These are phyloP conservation scores for Hipposideros larvatus DNA, from an alignment of 2,797 vertebrate species.

Conservation along the genomic window DNA sequence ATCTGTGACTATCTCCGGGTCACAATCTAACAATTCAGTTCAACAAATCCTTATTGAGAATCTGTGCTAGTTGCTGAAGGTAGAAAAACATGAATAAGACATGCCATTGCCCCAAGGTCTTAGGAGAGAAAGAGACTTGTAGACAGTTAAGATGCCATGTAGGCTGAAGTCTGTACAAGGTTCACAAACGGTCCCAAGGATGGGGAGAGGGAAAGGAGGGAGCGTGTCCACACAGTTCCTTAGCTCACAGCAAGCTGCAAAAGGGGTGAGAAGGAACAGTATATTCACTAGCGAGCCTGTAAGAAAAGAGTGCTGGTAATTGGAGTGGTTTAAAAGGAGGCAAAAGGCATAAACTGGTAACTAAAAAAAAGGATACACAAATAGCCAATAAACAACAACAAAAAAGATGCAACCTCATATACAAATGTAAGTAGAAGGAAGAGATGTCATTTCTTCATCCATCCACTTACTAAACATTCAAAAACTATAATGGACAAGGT, in stretches of 20 bases:
- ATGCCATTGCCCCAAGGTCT: neutral
- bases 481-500: rapidly evolving
- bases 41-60: neutral
- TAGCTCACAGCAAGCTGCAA: neutral
- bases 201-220: rapidly evolving
- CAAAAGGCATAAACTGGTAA: neutral
- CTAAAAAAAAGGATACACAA: neutral
- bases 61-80: neutral
- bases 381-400: neutral
- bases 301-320: neutral
- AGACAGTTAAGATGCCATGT: neutral
- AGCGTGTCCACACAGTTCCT: rapidly evolving
- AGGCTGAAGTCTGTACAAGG: rapidly evolving
- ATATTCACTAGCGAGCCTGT: neutral
- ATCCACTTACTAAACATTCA: neutral
- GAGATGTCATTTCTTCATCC: neutral
- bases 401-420: neutral
- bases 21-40: neutral
- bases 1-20: neutral
- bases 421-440: neutral
- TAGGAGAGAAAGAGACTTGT: neutral
- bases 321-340: neutral
- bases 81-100: neutral
- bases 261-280: too few relatives aligned
- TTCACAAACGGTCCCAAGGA: neutral